Evolutionary conservation across 2,888 invertebrate species (phyloP), one percentile per base, ranked within the genome.

Genomic region (Chrysolina haemoptera): DNA sequence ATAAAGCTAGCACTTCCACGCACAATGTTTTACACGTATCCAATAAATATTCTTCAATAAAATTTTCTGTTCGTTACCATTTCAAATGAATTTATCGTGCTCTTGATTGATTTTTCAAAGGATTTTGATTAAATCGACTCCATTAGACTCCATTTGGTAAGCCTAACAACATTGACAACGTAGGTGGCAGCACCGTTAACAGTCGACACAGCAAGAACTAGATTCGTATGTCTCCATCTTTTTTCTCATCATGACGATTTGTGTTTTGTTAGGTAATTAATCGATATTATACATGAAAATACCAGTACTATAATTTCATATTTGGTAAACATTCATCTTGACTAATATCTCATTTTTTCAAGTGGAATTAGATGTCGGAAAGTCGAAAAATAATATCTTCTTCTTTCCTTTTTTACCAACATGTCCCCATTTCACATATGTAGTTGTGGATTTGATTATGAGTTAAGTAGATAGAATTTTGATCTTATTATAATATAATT

Each of bases 161-260:
- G 89, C 91, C 90, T 90, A 91, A 91, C 91, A 91, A 93, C 91
- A 93, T 93, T 94, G 94, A 94, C 94, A 94, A 92, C 92, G 91
- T 91, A 94, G 94, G 91, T 92, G 93, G 94, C 94, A 92, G 91
- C 91, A 91, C 91, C 87, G 89, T 89, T 89, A 89, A 88, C 88
- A 89, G 90, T 90, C 90, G 88, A 90, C 89, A 89, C 80, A 77
- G 77, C 80, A 80, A 75, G 71, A 59, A 59, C 27, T n/a, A 59
- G 27, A 59, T 65, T 50, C 48, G 50, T 35, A 69, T 53, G 14
- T 40, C 18, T 67, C 71, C 40, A 64, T 70, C 72, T 71, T 62
- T 72, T 69, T 70, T 72, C 70, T 55, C 59, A 8, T 70, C 62
- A 73, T 72, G 40, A 64, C 63, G 70, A 67, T 73, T 75, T 75